Conservation (phyloP, 2,797 vertebrate species). For the Salarias fasciatus region DNA sequence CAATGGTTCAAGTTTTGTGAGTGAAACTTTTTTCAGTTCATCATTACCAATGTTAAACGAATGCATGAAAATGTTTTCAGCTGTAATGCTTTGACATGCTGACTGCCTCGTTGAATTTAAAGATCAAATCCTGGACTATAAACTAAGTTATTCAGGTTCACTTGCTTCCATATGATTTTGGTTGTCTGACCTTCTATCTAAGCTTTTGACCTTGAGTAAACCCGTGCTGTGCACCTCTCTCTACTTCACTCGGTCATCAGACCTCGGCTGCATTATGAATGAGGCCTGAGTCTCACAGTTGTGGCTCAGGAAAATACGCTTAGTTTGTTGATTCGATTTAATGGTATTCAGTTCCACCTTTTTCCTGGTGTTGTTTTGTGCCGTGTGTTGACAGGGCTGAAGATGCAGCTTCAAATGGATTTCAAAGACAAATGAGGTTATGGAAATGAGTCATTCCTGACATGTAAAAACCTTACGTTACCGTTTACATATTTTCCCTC, state of each 20-base stretch:
- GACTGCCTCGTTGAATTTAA: too few relatives aligned
- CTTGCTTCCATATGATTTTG: background rate
- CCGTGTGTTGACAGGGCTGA: background rate
- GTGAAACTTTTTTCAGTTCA: too few relatives aligned
- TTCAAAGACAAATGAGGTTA: background rate
- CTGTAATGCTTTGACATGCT: too few relatives aligned
- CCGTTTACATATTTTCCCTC: constrained; percentile 20
- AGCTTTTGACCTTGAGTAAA: constrained; percentile 32
- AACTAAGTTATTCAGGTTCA: background rate
- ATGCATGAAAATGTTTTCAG: too few relatives aligned
- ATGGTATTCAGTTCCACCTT: background rate
- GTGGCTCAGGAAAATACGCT: constrained; percentile 8
- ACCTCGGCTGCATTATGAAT: constrained; percentile 85
- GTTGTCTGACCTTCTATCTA: background rate
- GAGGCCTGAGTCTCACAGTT: constrained; percentile 66
- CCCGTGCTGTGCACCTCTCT: constrained; percentile 13
- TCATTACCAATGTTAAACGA: too few relatives aligned
- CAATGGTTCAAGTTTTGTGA: too few relatives aligned
- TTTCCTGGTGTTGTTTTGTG: constrained; percentile 6
- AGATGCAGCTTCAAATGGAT: constrained; percentile 4
- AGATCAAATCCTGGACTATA: too few relatives aligned
- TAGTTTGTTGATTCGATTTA: constrained; percentile 3
- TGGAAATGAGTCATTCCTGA: constrained; percentile 12
- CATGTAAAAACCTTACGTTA: constrained; percentile 1
- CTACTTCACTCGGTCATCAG: constrained; percentile 43